Base-by-base conservation (phyloP, 2,797 vertebrate genomes). In the Trachops cirrhosus region DNA sequence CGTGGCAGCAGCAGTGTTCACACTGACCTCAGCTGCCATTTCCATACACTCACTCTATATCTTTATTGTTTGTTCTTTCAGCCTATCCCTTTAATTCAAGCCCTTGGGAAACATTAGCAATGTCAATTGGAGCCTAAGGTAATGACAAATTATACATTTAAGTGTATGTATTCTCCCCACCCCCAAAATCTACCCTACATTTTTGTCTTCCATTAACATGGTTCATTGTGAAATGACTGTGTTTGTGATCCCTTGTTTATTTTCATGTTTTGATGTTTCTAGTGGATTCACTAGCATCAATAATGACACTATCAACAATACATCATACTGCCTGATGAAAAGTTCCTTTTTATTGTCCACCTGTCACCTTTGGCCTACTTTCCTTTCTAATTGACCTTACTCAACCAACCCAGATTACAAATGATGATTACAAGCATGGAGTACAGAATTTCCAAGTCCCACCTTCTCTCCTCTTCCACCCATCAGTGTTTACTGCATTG, bases 331-430 rank as follows among this genome's bases (percentile, higher is more conserved):
- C 2, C 44, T 80, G 67, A 74, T 67, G n/a, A 83, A 48, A 73
- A 54, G 8, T 71, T 94, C 6, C 64, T 84, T 93, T 87, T 22
- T 26, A 48, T 71, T 78, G 22, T 39, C 14, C 12, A 67, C 7
- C 10, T 87, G 44, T 96, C 52, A 46, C 85, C 64, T 86, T 84
- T 82, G 80, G 34, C n/a, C 52, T 86, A 64, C 74, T 86, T 93
- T 86, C 9, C 52, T 73, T 93, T 88, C 84, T 48, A 44, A 71
- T 14, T 77, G 92, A 80, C 48, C 22, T 15, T 59, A n/a, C 44
- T 82, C 57, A 75, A 4, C 16, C 26, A 78, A 54, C 18, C 32
- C 67, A 73, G 15, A n/a, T 57, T 50, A 39, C 2, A 44, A 46
- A 86, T 37, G 41, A 79, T 1, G 24, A 78, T n/a, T n/a, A 16